Conservation (phyloP, 1,140 invertebrate genomes). For the Drosophila tristis region DNA sequence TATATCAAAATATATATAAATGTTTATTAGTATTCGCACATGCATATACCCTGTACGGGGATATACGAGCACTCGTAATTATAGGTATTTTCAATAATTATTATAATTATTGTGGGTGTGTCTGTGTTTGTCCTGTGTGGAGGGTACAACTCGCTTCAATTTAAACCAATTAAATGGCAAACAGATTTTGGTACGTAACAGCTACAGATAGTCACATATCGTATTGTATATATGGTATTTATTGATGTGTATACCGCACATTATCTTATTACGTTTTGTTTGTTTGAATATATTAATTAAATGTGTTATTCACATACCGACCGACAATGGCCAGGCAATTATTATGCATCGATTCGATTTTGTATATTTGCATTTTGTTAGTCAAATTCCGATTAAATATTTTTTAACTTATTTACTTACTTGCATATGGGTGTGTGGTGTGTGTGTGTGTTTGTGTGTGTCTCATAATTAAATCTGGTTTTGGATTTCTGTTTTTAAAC, state of each 20-base stretch:
- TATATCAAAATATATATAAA: constrained; percentile 59
- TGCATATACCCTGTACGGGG: constrained; percentile 57
- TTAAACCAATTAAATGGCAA: constrained; percentile 43
- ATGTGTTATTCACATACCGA: constrained; percentile 26
- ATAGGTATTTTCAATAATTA: constrained; percentile 62
- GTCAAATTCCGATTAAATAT: constrained; percentile 14
- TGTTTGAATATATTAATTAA: constrained; percentile 43
- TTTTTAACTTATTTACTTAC: constrained; percentile 37
- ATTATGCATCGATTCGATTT: constrained; percentile 41
- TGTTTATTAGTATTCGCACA: constrained; percentile 53
- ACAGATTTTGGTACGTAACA: constrained; percentile 43
- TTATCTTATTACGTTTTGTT: constrained; percentile 6
- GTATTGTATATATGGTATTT: constrained; percentile 17
- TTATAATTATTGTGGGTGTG: constrained; percentile 57
- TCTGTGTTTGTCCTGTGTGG: constrained; percentile 16
- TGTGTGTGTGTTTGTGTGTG: background rate
- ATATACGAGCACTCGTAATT: constrained; percentile 56
- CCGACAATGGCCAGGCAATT: constrained; percentile 16
- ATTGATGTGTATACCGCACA: constrained; percentile 21
- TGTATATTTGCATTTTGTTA: constrained; percentile 8
- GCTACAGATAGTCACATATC: constrained; percentile 24
- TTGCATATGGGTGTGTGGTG: constrained; percentile 13
- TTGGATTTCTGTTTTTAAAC: background rate
- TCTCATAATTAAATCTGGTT: too few species aligned
- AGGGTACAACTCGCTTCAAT: constrained; percentile 33